Conservation (phyloP, 2,888 invertebrate species). For the Exocentrus adspersus region DNA sequence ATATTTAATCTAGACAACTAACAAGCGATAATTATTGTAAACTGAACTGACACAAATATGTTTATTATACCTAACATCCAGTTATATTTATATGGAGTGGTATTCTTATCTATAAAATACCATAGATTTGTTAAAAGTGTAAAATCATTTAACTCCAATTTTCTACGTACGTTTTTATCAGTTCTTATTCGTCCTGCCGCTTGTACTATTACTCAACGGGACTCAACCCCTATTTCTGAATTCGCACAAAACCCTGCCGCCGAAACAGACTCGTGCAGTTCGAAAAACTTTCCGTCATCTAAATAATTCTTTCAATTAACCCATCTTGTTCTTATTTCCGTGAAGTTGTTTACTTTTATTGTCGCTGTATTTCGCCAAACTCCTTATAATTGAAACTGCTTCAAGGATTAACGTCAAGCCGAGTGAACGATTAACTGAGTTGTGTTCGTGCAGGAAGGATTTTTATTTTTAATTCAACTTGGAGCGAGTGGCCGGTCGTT, state of each 20-base stretch:
- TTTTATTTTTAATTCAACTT: slow-evolving; percentile 10
- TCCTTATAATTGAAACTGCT: slow-evolving; percentile 17
- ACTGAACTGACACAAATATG: too few relatives aligned
- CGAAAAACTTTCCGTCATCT: neutral
- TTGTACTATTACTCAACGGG: too few relatives aligned
- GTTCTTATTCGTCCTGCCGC: too few relatives aligned
- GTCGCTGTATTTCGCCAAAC: slow-evolving; percentile 6
- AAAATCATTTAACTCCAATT: too few relatives aligned
- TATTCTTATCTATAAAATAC: too few relatives aligned
- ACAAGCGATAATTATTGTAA: too few relatives aligned
- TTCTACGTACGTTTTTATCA: too few relatives aligned
- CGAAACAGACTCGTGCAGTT: neutral
- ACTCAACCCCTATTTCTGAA: too few relatives aligned
- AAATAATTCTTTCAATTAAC: neutral
- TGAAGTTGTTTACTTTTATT: slow-evolving; percentile 4
- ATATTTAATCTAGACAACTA: too few relatives aligned
- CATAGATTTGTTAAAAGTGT: too few relatives aligned
- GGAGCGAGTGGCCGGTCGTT: neutral
- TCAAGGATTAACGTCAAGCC: slow-evolving; percentile 14
- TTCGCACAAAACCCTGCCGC: neutral
- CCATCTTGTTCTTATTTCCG: neutral
- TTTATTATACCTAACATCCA: too few relatives aligned
- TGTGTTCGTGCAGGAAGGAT: slow-evolving; percentile 3
- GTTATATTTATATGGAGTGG: too few relatives aligned
- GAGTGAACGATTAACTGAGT: slow-evolving; percentile 17